Conservation (phyloP, 2,888 invertebrate species). For the Leptinotarsa peninsularis region DNA sequence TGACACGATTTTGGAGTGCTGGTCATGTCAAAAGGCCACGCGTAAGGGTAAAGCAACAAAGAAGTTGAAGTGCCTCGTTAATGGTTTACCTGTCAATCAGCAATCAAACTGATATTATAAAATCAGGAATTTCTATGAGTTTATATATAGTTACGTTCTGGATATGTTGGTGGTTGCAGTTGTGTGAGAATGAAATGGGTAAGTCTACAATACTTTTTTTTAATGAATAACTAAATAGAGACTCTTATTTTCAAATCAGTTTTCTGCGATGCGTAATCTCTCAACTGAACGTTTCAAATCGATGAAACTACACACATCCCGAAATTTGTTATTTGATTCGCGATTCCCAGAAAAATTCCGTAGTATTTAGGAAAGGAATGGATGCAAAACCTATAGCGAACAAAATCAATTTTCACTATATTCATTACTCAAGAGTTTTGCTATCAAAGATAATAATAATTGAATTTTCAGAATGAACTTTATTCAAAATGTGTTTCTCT, state of each 20-base stretch:
- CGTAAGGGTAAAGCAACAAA: constrained; percentile 43
- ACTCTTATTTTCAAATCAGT: not conserved
- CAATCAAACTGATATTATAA: constrained; percentile 49
- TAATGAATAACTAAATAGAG: too few species aligned
- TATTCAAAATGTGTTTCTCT: too few species aligned
- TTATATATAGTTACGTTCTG: constrained; percentile 15
- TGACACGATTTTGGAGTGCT: constrained; percentile 48
- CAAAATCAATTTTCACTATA: too few species aligned
- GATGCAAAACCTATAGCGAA: too few species aligned
- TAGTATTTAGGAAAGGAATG: too few species aligned
- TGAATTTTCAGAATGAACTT: too few species aligned
- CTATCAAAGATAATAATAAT: too few species aligned
- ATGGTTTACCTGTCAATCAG: constrained; percentile 57
- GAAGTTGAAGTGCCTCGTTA: constrained; percentile 38
- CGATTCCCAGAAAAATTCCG: too few species aligned
- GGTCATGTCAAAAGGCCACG: constrained; percentile 56
- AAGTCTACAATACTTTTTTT: constrained; percentile 26
- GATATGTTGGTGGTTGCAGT: not conserved
- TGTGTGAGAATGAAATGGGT: constrained; percentile 40
- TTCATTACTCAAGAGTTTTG: too few species aligned
- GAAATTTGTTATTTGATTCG: too few species aligned
- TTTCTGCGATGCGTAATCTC: not conserved
- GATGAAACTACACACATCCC: too few species aligned
- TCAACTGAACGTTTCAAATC: too few species aligned
- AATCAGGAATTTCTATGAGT: constrained; percentile 35